A percentile compares a stretch with the other conserved stretches of the same genome.
Conservation (phyloP, 2,113 vertebrate species). For the Baryphthengus martii region DNA sequence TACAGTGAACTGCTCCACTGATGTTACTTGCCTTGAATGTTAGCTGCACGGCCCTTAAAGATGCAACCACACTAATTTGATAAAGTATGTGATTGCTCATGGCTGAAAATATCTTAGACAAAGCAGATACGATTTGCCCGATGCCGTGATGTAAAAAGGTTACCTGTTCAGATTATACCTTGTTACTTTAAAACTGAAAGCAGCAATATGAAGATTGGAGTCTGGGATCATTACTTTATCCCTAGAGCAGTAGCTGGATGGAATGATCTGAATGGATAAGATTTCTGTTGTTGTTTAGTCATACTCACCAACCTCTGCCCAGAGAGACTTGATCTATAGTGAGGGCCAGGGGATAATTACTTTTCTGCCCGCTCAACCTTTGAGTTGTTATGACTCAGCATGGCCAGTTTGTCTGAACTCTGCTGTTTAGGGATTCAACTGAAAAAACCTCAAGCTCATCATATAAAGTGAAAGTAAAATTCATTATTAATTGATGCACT, state of each 20-base stretch:
- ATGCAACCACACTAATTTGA: not conserved
- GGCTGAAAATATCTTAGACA: not conserved
- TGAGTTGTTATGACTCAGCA: slow-evolving; percentile 1
- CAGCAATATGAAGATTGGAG: not conserved
- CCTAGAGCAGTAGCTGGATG: not conserved
- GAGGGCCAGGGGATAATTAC: not conserved
- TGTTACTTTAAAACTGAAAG: not conserved
- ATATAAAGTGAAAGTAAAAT: slow-evolving; percentile 11
- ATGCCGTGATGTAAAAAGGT: not conserved
- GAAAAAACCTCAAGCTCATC: not conserved
- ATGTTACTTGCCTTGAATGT: not conserved
- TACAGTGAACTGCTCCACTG: not conserved
- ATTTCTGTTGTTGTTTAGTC: not conserved
- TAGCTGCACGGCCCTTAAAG: not conserved
- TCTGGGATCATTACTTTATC: not conserved
- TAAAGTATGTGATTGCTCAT: not conserved
- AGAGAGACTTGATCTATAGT: not conserved
- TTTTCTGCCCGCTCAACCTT: not conserved
- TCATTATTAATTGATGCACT: not conserved
- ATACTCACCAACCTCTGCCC: not conserved
- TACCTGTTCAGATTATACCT: not conserved
- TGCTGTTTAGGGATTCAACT: not conserved
- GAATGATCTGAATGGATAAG: not conserved
- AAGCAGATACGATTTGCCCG: not conserved
- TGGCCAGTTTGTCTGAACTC: not conserved